Percentiles rank a stretch among this genome's conserved stretches.
Conservation (phyloP, 2,113 vertebrate genomes). For the Perccottus glenii region DNA sequence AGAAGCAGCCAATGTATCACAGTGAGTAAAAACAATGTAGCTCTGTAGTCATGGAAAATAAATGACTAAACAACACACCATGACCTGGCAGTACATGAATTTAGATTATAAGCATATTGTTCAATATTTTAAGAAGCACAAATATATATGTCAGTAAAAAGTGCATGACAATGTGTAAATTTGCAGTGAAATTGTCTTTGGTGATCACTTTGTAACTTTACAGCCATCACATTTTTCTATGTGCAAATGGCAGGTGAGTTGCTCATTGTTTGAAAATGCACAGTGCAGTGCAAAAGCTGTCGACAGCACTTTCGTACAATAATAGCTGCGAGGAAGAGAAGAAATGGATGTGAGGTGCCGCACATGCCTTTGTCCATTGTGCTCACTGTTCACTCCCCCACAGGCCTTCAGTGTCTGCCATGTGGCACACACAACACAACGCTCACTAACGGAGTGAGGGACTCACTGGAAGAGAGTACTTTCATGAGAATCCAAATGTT, state of each 20-base stretch:
- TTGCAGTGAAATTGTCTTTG: background rate
- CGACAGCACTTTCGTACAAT: conserved; percentile 79
- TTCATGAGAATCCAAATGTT: conserved; percentile 64
- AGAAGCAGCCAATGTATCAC: background rate
- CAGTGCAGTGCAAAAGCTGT: conserved; percentile 68
- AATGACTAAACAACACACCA: conserved; percentile 4
- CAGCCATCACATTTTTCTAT: conserved; percentile 41
- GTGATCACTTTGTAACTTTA: conserved; percentile 27
- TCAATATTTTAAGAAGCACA: background rate
- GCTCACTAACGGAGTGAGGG: conserved; percentile 10
- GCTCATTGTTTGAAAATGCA: conserved; percentile 63
- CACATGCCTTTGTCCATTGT: conserved; percentile 74
- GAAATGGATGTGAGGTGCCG: conserved; percentile 69
- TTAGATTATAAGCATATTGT: background rate
- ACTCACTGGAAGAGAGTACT: conserved; percentile 48
- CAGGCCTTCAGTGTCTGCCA: conserved; percentile 53
- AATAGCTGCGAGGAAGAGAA: conserved; percentile 72
- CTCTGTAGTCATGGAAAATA: background rate
- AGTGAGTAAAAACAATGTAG: background rate
- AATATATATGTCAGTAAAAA: background rate
- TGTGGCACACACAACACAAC: conserved; percentile 51
- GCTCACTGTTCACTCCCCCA: conserved; percentile 64
- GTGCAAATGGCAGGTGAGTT: conserved; percentile 52
- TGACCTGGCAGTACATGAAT: background rate
- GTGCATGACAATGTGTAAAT: no score